Evolutionary conservation across 1,140 invertebrate genomes (phyloP), one percentile per base, ranked within the genome.

Genomic region (Pteromalus puparum): DNA sequence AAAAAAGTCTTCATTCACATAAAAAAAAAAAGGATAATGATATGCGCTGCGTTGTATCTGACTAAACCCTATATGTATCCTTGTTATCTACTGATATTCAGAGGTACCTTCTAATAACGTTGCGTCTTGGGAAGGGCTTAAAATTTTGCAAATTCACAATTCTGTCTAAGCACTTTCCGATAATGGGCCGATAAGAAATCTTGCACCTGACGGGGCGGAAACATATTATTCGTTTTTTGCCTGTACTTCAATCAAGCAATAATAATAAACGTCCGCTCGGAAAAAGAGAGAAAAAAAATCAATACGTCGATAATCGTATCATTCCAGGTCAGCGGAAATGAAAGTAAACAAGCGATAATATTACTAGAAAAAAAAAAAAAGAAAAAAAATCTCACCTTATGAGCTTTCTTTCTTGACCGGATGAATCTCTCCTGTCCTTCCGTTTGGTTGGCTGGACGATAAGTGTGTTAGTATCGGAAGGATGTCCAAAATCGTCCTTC

Each of bases 401-500:
- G 72, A 97, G 94, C 90, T 97, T 97, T 80, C 96, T 94, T 89
- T 97, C 96, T 88, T 95, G 95, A 24, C 93, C 94, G 85, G 93
- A 91, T 61, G 94, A 95, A 90, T 97, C 96, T 78, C 96, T 94
- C 67, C 96, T 94, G 92, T 97, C 96, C 90, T 97, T 97, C 68
- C 96, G 94, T 90, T 97, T 91, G 87, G 94, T 87, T 75, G 89
- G 88, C 85, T 88, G 88, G 87, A 91, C 89, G 68, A 90, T 83
- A 0, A 89, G 89, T 26, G 89, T 85, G 53, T 81, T 28, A 30
- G 1, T 86, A 75, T 91, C 91, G 18, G 87, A 88, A 38, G 74
- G 48, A 67, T 90, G 87, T 80, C 87, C 89, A 28, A 86, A 72
- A 24, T 91, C 89, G 86, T 90, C 88, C 53, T 88, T 89, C 24